A percentile compares a stretch with the other conserved stretches of the same genome.
These are phyloP conservation scores for Stigmatopora nigra DNA, from an alignment of 2,113 vertebrate genomes.

Conservation along the genomic window DNA sequence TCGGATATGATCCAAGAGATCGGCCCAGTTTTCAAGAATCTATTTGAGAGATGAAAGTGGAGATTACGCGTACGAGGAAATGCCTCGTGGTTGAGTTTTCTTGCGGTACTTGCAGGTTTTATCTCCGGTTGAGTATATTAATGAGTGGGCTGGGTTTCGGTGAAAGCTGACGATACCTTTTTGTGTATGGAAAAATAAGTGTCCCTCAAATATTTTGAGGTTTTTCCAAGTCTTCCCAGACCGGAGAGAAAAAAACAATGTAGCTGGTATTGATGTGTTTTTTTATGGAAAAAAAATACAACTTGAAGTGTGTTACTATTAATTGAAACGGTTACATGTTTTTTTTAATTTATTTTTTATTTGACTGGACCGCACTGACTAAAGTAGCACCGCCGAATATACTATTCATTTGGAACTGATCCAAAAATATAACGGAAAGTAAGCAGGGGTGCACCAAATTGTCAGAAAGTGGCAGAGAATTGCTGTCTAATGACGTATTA, in stretches of 20 bases:
- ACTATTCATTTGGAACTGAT: too few relatives aligned
- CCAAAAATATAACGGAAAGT: too few relatives aligned
- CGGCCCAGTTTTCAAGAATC: conserved; percentile 81
- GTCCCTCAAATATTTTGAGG: neutral
- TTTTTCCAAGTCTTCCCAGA: conserved; percentile 2
- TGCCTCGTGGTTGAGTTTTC: conserved; percentile 2
- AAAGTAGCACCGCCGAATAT: too few relatives aligned
- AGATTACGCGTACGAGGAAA: neutral
- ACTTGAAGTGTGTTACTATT: conserved; percentile 7
- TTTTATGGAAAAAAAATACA: conserved; percentile 28
- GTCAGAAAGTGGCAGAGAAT: too few relatives aligned
- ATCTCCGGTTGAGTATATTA: neutral
- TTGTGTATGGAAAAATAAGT: conserved; percentile 1
- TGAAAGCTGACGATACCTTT: neutral
- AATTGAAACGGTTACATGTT: neutral
- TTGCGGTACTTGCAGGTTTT: neutral
- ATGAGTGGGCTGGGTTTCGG: neutral
- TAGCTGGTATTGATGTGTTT: neutral
- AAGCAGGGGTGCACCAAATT: too few relatives aligned
- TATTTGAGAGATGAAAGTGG: conserved; percentile 81
- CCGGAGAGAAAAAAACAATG: neutral
- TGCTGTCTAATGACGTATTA: too few relatives aligned
- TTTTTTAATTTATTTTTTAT: too few relatives aligned
- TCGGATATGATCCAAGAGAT: conserved; percentile 92
- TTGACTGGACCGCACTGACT: too few relatives aligned